A percentile compares a stretch with the other conserved stretches of the same genome.
phyloP scores from a whole-genome alignment of 1,140 invertebrate genomes.

The Drosophila bifasciata region DNA sequence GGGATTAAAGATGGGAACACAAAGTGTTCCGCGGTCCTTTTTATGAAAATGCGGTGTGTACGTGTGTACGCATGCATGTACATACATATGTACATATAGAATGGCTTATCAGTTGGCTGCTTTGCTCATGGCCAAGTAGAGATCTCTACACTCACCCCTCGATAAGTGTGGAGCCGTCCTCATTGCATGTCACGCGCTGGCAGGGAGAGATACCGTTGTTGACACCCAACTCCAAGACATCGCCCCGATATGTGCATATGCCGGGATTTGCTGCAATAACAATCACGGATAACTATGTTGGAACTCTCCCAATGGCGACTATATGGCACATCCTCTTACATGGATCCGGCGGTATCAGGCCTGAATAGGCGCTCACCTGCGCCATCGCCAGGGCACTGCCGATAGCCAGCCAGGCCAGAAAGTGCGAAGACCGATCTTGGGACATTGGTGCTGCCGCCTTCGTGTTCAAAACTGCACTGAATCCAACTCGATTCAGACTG shows the following conservation, averaged over 20 bases:
- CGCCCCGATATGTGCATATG: slow-evolving; percentile 77
- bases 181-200: slow-evolving; percentile 71
- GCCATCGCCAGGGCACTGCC: slow-evolving; percentile 24
- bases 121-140: slow-evolving; percentile 26
- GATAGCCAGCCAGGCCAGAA: slow-evolving; percentile 22
- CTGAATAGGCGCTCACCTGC: slow-evolving; percentile 63
- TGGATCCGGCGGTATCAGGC: slow-evolving; percentile 65
- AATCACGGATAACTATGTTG: not conserved
- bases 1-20: too few species aligned
- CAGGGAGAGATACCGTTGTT: slow-evolving; percentile 75
- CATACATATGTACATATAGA: not conserved
- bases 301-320: too few species aligned
- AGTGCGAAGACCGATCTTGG: slow-evolving; percentile 21
- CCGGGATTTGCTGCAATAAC: slow-evolving; percentile 56
- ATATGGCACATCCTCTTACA: slow-evolving; percentile 31
- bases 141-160: slow-evolving; percentile 72
- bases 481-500: slow-evolving; percentile 24
- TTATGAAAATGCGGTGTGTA: too few species aligned
- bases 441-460: slow-evolving; percentile 54
- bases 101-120: not conserved
- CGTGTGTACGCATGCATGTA: slow-evolving; percentile 4
- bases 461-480: slow-evolving; percentile 66
- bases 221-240: slow-evolving; percentile 54
- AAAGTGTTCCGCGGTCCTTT: too few species aligned
- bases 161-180: slow-evolving; percentile 73